phyloP scores from a whole-genome alignment of 2,888 invertebrate genomes.

The Pandemis heparana region DNA sequence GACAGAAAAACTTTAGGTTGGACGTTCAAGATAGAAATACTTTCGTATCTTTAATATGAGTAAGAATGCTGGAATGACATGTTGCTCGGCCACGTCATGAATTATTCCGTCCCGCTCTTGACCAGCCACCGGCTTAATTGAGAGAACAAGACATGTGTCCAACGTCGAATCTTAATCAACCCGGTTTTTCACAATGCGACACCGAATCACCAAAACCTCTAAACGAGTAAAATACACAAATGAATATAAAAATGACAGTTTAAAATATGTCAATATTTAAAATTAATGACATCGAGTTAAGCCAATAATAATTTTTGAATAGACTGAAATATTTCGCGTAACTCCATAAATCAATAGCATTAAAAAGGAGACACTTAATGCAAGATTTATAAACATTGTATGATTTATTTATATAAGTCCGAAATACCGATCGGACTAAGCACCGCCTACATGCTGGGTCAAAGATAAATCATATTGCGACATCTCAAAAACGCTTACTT shows the following conservation, averaged over 20 bases:
- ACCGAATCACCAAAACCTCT: conserved; percentile 30
- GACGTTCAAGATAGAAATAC: not conserved
- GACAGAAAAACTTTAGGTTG: too few relatives aligned
- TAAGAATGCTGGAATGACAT: conserved; percentile 56
- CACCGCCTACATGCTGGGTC: conserved; percentile 80
- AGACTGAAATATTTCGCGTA: conserved; percentile 46
- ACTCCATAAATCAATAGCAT: conserved; percentile 56
- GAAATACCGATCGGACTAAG: conserved; percentile 83
- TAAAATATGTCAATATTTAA: conserved; percentile 6
- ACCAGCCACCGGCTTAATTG: conserved; percentile 77
- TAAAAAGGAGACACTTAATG: conserved; percentile 70
- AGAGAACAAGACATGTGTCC: conserved; percentile 73
- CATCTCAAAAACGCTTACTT: conserved; percentile 85
- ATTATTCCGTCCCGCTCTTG: conserved; percentile 72
- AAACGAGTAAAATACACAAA: conserved; percentile 26
- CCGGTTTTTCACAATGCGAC: conserved; percentile 49
- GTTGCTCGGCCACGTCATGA: conserved; percentile 70
- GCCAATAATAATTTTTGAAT: conserved; percentile 14
- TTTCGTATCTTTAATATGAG: conserved; percentile 1
- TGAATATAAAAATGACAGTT: not conserved
- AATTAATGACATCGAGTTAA: conserved; percentile 27
- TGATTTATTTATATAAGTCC: conserved; percentile 74
- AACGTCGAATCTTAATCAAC: conserved; percentile 66
- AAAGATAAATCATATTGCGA: conserved; percentile 82
- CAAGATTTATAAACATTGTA: conserved; percentile 60